Evolutionary conservation across 2,113 vertebrate species (phyloP).

Genomic region (Piaya cayana): DNA sequence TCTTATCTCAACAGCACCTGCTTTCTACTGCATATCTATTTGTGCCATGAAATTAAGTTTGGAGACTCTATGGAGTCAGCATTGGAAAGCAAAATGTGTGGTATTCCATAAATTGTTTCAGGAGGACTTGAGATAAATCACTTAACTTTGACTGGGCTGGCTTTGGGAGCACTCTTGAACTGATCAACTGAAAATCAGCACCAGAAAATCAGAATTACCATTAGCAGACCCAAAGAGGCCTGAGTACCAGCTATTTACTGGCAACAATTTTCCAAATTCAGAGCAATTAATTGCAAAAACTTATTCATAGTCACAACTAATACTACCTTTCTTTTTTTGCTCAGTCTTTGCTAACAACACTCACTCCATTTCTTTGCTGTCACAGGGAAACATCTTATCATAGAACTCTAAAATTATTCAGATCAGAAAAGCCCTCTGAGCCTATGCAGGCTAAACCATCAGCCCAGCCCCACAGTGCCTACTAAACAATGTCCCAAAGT

Average conservation of each 20-base stretch:
- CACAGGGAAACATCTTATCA: not conserved
- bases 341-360: not conserved
- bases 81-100: not conserved
- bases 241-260: not conserved
- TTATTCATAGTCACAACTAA: not conserved
- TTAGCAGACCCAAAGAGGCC: not conserved
- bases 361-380: not conserved
- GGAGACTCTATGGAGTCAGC: accelerated
- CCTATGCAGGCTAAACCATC: no score
- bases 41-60: not conserved
- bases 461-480: no score
- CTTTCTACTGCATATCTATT: not conserved
- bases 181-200: not conserved
- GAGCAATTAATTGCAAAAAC: not conserved
- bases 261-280: accelerated
- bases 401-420: no score
- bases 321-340: not conserved
- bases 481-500: no score
- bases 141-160: no score
- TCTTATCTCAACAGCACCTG: not conserved
- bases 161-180: not conserved
- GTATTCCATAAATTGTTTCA: not conserved
- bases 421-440: no score
- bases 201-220: not conserved
- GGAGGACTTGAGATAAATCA: not conserved